Conservation (phyloP, 2,113 vertebrate genomes). For the Eurystomus gularis region DNA sequence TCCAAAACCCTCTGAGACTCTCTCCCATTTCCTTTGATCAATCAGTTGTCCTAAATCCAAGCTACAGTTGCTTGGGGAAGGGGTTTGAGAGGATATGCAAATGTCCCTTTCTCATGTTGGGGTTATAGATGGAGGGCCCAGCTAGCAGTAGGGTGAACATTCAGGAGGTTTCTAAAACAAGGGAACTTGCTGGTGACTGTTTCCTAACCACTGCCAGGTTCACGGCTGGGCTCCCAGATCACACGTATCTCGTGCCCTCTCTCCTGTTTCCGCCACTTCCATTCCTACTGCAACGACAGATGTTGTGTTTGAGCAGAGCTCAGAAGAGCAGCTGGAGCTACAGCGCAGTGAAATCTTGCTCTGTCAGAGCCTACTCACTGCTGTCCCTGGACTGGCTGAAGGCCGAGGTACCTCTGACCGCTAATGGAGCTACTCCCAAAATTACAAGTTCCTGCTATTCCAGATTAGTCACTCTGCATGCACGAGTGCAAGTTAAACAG, state of each 20-base stretch:
- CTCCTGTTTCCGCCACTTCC: not conserved
- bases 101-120: not conserved
- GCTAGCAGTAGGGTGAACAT: rapidly evolving
- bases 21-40: not conserved
- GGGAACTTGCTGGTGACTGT: not conserved
- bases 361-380: not conserved
- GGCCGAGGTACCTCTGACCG: not conserved
- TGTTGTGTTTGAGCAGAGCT: not conserved
- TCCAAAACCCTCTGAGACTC: not conserved
- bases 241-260: not conserved
- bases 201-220: not conserved
- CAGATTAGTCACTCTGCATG: not conserved
- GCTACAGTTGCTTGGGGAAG: not conserved
- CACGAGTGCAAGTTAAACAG: not conserved
- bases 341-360: not conserved
- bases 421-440: not conserved
- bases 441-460: not conserved
- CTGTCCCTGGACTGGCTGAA: not conserved
- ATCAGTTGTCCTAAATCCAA: not conserved
- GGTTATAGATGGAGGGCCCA: not conserved
- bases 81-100: not conserved
- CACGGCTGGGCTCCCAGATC: not conserved
- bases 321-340: not conserved
- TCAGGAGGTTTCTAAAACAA: not conserved
- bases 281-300: not conserved